Evolutionary conservation across 2,888 invertebrate species (phyloP).

Genomic region (Nycteola revayana): DNA sequence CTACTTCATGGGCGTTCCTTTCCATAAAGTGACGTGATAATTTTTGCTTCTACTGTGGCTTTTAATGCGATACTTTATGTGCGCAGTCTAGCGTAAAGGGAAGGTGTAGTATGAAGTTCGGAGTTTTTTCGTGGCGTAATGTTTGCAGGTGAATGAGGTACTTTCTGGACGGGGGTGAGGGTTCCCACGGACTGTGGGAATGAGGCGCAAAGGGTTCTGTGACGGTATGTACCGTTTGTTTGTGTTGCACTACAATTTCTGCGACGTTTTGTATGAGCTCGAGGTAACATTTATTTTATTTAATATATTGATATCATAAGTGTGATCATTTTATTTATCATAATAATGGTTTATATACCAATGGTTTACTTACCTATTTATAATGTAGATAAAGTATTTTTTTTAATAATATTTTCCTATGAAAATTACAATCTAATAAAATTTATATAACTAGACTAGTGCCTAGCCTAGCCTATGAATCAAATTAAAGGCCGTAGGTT

Average conservation of each 20-base stretch:
- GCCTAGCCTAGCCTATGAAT: too few relatives aligned
- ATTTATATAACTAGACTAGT: too few relatives aligned
- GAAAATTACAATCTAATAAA: too few relatives aligned
- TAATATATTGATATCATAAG: too few relatives aligned
- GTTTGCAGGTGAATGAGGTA: constrained; percentile 47
- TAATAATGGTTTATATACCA: too few relatives aligned
- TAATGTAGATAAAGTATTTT: too few relatives aligned
- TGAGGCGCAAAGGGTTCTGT: constrained; percentile 71
- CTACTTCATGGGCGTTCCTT: constrained; percentile 53
- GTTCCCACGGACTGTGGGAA: constrained; percentile 80
- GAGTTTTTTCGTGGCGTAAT: constrained; percentile 43
- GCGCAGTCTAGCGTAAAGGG: constrained; percentile 52
- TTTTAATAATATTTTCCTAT: too few relatives aligned
- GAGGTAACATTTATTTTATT: not conserved
- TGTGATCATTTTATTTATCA: too few relatives aligned
- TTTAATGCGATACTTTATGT: constrained; percentile 47
- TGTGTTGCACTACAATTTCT: constrained; percentile 30
- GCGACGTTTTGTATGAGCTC: constrained; percentile 10
- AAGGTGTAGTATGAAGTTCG: constrained; percentile 46
- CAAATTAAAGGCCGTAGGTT: too few relatives aligned
- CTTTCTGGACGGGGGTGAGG: constrained; percentile 61
- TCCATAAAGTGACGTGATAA: constrained; percentile 51
- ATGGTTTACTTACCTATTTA: too few relatives aligned
- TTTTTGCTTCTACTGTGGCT: constrained; percentile 26
- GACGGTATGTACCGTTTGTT: constrained; percentile 36